These are phyloP conservation scores for Troides aeacus DNA, from an alignment of 2,888 invertebrate genomes.

Conservation along the genomic window DNA sequence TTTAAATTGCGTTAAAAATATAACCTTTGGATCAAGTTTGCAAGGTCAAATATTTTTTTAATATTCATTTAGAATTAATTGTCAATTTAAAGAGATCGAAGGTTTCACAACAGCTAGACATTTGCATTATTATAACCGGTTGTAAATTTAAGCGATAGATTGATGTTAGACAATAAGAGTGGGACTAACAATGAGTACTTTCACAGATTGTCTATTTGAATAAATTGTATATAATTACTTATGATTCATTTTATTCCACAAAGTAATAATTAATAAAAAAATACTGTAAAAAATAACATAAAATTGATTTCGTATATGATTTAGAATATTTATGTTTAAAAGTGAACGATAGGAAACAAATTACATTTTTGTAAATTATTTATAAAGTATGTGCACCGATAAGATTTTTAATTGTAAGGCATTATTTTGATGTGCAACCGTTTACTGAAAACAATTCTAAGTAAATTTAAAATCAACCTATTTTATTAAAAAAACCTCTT, in stretches of 20 bases:
- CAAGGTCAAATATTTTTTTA: slow-evolving; percentile 25
- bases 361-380: too few species aligned
- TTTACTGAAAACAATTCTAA: too few species aligned
- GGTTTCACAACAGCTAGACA: slow-evolving; percentile 30
- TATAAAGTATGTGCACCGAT: too few species aligned
- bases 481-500: too few species aligned
- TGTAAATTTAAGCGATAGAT: slow-evolving; percentile 37
- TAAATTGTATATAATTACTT: slow-evolving; percentile 33
- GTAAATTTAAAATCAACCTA: too few species aligned
- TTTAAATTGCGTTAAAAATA: slow-evolving; percentile 11
- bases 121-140: slow-evolving; percentile 41
- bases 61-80: slow-evolving; percentile 23
- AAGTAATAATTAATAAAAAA: not conserved
- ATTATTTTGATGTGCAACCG: too few species aligned
- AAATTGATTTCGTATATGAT: not conserved
- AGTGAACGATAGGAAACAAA: too few species aligned
- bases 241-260: slow-evolving; percentile 26
- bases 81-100: slow-evolving; percentile 30
- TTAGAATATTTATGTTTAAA: not conserved
- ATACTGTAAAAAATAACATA: not conserved
- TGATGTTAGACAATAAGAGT: slow-evolving; percentile 43
- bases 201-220: slow-evolving; percentile 38
- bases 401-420: too few species aligned
- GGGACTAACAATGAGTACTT: slow-evolving; percentile 43
- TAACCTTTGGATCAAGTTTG: slow-evolving; percentile 23